These are phyloP conservation scores for Unio delphinus DNA, from an alignment of 2,888 invertebrate species.

Conservation along the genomic window DNA sequence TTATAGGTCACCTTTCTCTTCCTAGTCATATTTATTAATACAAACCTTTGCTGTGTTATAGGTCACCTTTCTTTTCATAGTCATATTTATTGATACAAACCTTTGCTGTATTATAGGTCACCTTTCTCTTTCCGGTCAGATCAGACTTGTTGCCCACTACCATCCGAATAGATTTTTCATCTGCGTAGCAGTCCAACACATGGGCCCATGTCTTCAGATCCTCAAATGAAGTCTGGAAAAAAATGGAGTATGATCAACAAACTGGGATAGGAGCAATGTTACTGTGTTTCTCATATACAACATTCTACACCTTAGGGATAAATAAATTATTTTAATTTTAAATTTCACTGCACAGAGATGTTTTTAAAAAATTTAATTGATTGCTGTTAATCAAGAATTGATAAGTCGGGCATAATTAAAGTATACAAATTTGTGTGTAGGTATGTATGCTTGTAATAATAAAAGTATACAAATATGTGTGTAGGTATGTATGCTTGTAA, in stretches of 20 bases:
- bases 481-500: too few relatives aligned
- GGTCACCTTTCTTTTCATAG: constrained; percentile 96
- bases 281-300: too few relatives aligned
- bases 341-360: not conserved
- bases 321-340: not conserved
- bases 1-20: not conserved
- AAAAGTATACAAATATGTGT: too few relatives aligned
- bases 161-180: constrained; percentile 98
- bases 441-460: too few relatives aligned
- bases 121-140: constrained; percentile 95
- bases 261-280: too few relatives aligned
- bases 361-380: not conserved
- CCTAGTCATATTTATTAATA: not conserved
- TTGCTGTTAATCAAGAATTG: not conserved
- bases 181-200: constrained; percentile 99
- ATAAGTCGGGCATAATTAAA: not conserved
- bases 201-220: constrained; percentile 99
- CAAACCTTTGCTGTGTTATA: constrained; percentile 91
- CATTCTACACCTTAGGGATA: not conserved
- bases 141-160: constrained; percentile 99
- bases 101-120: constrained; percentile 96
- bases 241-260: not conserved
- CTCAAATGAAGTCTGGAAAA: constrained; percentile 89
- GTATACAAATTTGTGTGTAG: too few relatives aligned
- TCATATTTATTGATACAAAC: constrained; percentile 76